These are phyloP conservation scores for Tinea pellionella DNA, from an alignment of 2,888 invertebrate species.

Conservation along the genomic window DNA sequence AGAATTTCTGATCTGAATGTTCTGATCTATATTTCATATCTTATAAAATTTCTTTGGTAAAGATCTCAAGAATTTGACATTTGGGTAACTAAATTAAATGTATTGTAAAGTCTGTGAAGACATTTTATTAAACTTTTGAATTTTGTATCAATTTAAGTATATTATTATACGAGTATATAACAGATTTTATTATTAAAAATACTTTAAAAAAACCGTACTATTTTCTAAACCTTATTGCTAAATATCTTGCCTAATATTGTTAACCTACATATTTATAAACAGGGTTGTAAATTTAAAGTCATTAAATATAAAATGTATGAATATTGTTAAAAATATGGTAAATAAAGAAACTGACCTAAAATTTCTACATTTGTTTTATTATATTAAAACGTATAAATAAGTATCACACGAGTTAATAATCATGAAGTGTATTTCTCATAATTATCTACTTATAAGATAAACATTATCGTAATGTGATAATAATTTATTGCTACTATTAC, in stretches of 20 bases:
- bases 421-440: too few relatives aligned
- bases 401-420: background rate
- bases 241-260: background rate
- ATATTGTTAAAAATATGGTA: conserved; percentile 12
- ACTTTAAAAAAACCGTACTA: background rate
- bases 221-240: too few relatives aligned
- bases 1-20: background rate
- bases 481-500: background rate
- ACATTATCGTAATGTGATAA: background rate
- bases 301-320: conserved; percentile 16
- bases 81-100: too few relatives aligned
- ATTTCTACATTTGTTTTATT: background rate
- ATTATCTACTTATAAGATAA: conserved; percentile 2
- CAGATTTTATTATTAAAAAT: too few relatives aligned
- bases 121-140: too few relatives aligned
- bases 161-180: too few relatives aligned
- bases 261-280: conserved; percentile 13
- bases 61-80: background rate
- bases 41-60: background rate
- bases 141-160: too few relatives aligned
- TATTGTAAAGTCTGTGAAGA: too few relatives aligned
- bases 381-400: background rate
- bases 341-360: background rate
- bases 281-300: conserved; percentile 16
- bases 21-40: too few relatives aligned